phyloP scores from a whole-genome alignment of 2,888 invertebrate genomes.

The Pachydiplax longipennis region DNA sequence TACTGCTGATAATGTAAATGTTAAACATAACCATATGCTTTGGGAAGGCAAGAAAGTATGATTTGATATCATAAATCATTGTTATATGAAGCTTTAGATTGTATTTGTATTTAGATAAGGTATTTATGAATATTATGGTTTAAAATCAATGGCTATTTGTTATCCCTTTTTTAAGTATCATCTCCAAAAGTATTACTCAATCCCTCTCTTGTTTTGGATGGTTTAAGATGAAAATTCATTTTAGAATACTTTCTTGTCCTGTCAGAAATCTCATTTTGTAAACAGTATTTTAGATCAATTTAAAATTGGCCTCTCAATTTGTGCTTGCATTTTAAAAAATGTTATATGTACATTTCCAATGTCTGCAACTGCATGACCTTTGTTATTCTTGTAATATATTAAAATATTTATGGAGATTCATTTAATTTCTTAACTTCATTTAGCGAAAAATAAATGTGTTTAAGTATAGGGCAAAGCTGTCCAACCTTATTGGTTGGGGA shows the following conservation, averaged over 20 bases:
- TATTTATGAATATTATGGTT: neutral
- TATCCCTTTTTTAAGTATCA: neutral
- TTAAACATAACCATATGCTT: neutral
- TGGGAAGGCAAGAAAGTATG: neutral
- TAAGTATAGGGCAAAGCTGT: too few species aligned
- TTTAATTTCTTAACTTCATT: neutral
- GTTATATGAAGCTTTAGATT: neutral
- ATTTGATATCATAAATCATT: neutral
- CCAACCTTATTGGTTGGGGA: too few species aligned
- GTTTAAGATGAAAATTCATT: neutral
- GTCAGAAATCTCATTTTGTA: neutral
- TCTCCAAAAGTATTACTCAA: neutral
- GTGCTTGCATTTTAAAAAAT: conserved; percentile 22
- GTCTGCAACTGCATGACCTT: neutral
- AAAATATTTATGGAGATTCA: neutral
- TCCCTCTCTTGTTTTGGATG: neutral
- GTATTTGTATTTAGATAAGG: neutral
- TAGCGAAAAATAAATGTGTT: neutral
- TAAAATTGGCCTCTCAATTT: neutral
- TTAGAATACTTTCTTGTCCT: neutral
- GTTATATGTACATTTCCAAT: conserved; percentile 30
- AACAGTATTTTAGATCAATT: conserved; percentile 8
- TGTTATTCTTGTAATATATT: conserved; percentile 28
- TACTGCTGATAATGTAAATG: neutral
- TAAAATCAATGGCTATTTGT: neutral